Evolutionary conservation across 2,113 vertebrate genomes (phyloP), one percentile per base, ranked within the genome.

Genomic region (Limnothrissa miodon): DNA sequence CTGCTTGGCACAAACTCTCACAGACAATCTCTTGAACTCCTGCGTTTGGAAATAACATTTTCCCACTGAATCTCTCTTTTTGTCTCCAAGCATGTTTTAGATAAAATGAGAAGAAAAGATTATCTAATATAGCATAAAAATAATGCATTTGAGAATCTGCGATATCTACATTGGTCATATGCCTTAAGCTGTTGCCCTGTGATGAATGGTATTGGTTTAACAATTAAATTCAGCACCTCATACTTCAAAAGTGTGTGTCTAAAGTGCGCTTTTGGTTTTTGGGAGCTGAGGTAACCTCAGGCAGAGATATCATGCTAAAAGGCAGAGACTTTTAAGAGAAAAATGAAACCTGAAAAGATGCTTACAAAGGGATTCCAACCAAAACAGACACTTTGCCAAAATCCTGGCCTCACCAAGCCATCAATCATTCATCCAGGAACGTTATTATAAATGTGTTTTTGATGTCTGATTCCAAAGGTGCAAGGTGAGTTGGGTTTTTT

Each of bases 331-430:
- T 74, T 74, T 74, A 74, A 74, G 66, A 74, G 87, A 89, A 90
- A 91, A 87, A 83, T 56, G 36, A 86, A 83, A 89, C 81, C 87
- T 91, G 90, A 90, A 90, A 81, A 87, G 91, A 86, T 87, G 83
- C 81, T 79, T 86, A 85, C 36, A 45, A 29, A 83, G 79, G 39
- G 78, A 11, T 29, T 93, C 93, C 92, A 94, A 93, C 66, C 84
- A 84, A 92, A 93, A 93, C 91, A 92, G 84, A 90, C 79, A 82
- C 82, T 70, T 36, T 88, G 91, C 92, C 92, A 93, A 86, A n/a
- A 51, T 87, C 86, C 80, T 45, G 13, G n/a, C 84, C 86, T 88
- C 83, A 66, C 74, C 59, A 48, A 87, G 80, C 79, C 81, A 89
- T 92, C 89, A 88, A 88, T 92, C 91, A 90, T 53, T 19, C 81